Conservation (phyloP, 2,113 vertebrate genomes). For the Plecotus auritus region DNA sequence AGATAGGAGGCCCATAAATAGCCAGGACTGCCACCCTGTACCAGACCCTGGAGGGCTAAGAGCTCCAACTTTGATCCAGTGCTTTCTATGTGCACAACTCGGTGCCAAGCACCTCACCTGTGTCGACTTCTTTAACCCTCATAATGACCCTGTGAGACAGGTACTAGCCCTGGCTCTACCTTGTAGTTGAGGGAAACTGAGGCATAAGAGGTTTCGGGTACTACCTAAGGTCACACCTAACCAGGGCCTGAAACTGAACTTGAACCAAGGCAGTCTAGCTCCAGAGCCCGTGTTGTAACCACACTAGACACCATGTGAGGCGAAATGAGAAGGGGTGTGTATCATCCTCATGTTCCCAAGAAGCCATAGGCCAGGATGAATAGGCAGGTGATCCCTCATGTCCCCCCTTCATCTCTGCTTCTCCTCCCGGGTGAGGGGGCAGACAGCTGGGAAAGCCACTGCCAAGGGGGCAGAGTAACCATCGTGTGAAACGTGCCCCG, state of each 20-base stretch:
- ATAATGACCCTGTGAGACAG: background rate
- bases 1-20: too few species aligned
- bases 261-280: background rate
- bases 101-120: background rate
- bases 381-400: too few species aligned
- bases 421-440: background rate
- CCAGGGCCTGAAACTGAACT: background rate
- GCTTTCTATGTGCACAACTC: background rate
- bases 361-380: background rate
- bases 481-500: constrained; percentile 51
- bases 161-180: background rate
- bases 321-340: background rate
- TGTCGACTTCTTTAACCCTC: background rate
- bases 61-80: background rate
- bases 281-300: background rate
- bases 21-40: background rate
- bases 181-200: background rate
- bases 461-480: background rate
- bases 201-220: background rate
- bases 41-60: background rate
- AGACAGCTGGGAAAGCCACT: background rate
- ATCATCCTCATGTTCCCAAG: background rate
- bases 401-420: background rate
- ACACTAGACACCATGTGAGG: background rate
- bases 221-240: background rate